phyloP scores from a whole-genome alignment of 2,888 invertebrate genomes.

The Lasioglossum zephyrum region DNA sequence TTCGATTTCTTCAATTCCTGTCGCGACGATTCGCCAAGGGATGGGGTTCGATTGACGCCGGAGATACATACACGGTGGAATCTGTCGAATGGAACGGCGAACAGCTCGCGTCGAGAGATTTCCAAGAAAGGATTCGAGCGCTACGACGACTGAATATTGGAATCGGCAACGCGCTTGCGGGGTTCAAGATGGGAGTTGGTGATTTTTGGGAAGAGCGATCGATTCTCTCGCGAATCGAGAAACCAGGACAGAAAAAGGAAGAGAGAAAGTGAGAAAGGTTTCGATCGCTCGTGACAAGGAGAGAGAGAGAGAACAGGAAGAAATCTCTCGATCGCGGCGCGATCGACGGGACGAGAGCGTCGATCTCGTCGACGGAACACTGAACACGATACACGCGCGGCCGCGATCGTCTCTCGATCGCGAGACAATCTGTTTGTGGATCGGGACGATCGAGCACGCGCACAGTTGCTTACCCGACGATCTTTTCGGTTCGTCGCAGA shows the following conservation, averaged over 20 bases:
- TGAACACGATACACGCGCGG: slow-evolving; percentile 3
- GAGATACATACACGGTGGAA: neutral
- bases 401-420: neutral
- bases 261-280: neutral
- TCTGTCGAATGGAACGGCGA: neutral
- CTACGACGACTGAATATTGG: neutral
- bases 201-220: neutral
- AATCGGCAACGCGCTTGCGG: neutral
- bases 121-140: neutral
- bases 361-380: slow-evolving; percentile 11
- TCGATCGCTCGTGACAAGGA: neutral
- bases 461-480: neutral
- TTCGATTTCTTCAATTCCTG: slow-evolving; percentile 63
- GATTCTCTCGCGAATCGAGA: neutral
- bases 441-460: neutral
- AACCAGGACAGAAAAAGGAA: slow-evolving; percentile 47
- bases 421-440: neutral
- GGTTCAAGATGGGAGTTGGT: neutral
- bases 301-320: neutral
- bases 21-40: slow-evolving; percentile 53
- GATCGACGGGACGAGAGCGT: neutral
- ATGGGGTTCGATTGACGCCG: slow-evolving; percentile 42
- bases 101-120: neutral
- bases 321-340: slow-evolving; percentile 7
- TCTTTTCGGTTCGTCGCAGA: slow-evolving; percentile 59